Conservation (phyloP, 2,113 vertebrate genomes). For the Sylvilagus bachmani region DNA sequence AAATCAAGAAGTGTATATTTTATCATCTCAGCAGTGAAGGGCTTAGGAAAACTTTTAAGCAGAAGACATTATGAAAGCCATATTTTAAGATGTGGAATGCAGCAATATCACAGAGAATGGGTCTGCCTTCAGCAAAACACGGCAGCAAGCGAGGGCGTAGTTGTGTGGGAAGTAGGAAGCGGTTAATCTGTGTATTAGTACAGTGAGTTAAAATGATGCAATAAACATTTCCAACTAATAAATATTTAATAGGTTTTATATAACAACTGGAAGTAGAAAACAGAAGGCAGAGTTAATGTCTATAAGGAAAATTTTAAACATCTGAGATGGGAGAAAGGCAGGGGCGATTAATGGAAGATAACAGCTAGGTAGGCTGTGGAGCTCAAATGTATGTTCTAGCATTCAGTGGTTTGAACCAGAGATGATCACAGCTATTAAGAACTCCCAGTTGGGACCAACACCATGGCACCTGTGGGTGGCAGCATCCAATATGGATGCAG, state of each 20-base stretch:
- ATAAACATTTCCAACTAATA: neutral
- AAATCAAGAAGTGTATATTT: neutral
- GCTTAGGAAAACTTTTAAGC: neutral
- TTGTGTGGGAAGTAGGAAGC: neutral
- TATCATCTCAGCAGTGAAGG: neutral
- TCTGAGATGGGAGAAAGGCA: too few relatives aligned
- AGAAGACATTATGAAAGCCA: conserved; percentile 13
- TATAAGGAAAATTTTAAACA: neutral
- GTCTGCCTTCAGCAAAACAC: conserved; percentile 5
- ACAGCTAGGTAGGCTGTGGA: too few relatives aligned
- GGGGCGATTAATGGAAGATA: neutral
- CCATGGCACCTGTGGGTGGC: too few relatives aligned
- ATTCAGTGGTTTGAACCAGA: neutral
- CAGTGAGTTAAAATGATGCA: neutral
- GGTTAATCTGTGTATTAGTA: neutral
- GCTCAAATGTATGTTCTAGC: neutral
- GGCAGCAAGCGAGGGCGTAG: neutral
- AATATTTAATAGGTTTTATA: neutral
- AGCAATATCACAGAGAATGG: neutral
- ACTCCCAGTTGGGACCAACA: neutral
- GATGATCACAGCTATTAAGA: neutral
- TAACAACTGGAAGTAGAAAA: neutral
- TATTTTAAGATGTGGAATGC: conserved; percentile 44
- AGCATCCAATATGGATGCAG: too few relatives aligned
- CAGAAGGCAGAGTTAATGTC: neutral